Evolutionary conservation across 2,888 invertebrate species (phyloP), one percentile per base, ranked within the genome.

Genomic region (Zonitis immaculata): DNA sequence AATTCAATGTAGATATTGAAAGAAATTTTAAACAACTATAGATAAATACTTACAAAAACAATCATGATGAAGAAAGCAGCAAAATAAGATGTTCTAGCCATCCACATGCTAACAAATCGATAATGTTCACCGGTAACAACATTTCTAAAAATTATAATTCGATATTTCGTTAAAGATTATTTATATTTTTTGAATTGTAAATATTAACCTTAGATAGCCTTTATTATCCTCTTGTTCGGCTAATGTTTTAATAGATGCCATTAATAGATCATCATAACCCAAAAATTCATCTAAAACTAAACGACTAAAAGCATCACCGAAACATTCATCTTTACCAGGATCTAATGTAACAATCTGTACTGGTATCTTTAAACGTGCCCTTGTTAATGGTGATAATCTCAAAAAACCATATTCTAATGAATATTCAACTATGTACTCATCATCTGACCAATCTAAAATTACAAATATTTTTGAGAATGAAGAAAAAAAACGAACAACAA

Each of bases 61-160:
- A 99, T 82, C 99, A 99, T 99, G 54, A 98, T 93, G 78, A 95
- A 89, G 71, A 95, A 91, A 1, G 99, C 97, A 8, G 95, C 92
- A 47, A 98, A 82, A 76, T 99, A 99, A 0, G 95, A 94, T 58
- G 90, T 91, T 68, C 95, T 86, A 0, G 95, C 91, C 79, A 95
- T 95, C 89, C 95, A 90, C 88, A 95, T 91, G 64, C 91, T 93
- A 46, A 99, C 96, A 77, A 99, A 99, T 55, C 96, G 88, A 76
- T 95, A 99, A 75, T 98, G 97, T 73, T 98, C 98, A 11, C 98
- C 97, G 11, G 96, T 96, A 51, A 97, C 91, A 44, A 99, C 95
- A 77, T 99, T 98, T 67, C 97, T 92, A 74, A 5, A 79, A 80
- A 52, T 57, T 59, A 49, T 55, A 60, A n/a, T n/a, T n/a, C n/a